These are phyloP conservation scores for Suncus etruscus DNA, from an alignment of 2,113 vertebrate species.

Conservation along the genomic window DNA sequence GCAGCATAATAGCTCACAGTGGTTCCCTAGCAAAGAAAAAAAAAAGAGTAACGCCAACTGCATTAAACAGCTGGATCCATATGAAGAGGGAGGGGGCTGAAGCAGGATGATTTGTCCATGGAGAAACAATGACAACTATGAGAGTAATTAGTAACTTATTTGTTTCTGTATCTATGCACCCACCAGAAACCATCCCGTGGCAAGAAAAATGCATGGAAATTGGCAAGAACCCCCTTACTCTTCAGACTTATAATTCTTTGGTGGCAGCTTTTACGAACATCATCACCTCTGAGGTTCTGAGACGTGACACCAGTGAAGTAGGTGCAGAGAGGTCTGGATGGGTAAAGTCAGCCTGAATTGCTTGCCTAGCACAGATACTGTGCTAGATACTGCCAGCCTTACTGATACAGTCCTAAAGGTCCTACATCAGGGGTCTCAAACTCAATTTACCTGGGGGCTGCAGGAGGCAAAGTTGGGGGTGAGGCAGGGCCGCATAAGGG, in stretches of 20 bases:
- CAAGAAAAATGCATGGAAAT: background rate
- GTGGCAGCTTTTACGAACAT: background rate
- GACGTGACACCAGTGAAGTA: too few relatives aligned
- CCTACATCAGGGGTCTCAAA: too few relatives aligned
- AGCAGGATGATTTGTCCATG: background rate
- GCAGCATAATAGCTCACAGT: background rate
- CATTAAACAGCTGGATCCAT: constrained; percentile 49
- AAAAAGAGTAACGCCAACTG: constrained; percentile 9
- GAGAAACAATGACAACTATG: constrained; percentile 1
- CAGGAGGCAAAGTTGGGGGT: too few relatives aligned
- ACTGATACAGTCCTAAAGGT: too few relatives aligned
- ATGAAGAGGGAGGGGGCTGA: background rate
- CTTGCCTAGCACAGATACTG: too few relatives aligned
- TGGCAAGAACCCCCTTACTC: background rate
- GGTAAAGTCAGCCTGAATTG: too few relatives aligned
- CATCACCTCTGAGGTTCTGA: background rate
- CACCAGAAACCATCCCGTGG: background rate
- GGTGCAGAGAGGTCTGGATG: too few relatives aligned
- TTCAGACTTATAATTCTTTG: background rate
- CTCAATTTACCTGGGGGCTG: too few relatives aligned
- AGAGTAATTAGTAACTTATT: constrained; percentile 16
- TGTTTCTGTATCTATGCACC: background rate
- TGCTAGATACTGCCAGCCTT: too few relatives aligned
- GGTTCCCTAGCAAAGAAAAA: background rate
- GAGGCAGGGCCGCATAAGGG: too few relatives aligned